phyloP scores from a whole-genome alignment of 2,888 invertebrate genomes.

The Watsonalla binaria region DNA sequence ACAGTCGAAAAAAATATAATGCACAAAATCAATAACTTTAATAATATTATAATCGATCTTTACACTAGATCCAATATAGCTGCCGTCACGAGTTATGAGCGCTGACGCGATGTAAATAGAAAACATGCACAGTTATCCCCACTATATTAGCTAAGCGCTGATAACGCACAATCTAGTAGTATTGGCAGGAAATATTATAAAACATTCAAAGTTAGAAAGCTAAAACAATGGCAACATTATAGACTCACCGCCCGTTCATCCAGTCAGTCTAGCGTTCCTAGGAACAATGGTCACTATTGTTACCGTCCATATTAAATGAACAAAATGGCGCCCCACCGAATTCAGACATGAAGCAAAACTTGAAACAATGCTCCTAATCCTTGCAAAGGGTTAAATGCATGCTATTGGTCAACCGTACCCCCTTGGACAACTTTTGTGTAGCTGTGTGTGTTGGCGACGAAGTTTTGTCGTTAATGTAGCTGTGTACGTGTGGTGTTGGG shows the following conservation, averaged over 20 bases:
- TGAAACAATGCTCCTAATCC: slow-evolving; percentile 74
- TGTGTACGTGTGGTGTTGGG: not conserved
- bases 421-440: slow-evolving; percentile 33
- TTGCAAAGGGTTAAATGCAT: slow-evolving; percentile 72
- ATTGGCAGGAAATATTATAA: slow-evolving; percentile 14
- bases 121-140: too few relatives aligned
- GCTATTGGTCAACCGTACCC: slow-evolving; percentile 73
- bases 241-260: slow-evolving; percentile 41
- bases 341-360: slow-evolving; percentile 53
- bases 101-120: too few relatives aligned
- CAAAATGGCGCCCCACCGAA: slow-evolving; percentile 71
- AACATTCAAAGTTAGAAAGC: slow-evolving; percentile 61
- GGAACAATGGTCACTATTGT: slow-evolving; percentile 73
- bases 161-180: too few relatives aligned
- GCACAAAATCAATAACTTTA: too few relatives aligned
- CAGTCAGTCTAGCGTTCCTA: slow-evolving; percentile 48
- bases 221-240: slow-evolving; percentile 67
- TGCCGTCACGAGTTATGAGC: too few relatives aligned
- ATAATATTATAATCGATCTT: too few relatives aligned
- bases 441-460: slow-evolving; percentile 2
- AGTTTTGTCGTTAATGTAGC: slow-evolving; percentile 18
- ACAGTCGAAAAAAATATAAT: too few relatives aligned
- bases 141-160: too few relatives aligned
- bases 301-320: slow-evolving; percentile 76
- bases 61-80: too few relatives aligned